Conservation (phyloP, 2,888 invertebrate genomes). For the Leucania comma region DNA sequence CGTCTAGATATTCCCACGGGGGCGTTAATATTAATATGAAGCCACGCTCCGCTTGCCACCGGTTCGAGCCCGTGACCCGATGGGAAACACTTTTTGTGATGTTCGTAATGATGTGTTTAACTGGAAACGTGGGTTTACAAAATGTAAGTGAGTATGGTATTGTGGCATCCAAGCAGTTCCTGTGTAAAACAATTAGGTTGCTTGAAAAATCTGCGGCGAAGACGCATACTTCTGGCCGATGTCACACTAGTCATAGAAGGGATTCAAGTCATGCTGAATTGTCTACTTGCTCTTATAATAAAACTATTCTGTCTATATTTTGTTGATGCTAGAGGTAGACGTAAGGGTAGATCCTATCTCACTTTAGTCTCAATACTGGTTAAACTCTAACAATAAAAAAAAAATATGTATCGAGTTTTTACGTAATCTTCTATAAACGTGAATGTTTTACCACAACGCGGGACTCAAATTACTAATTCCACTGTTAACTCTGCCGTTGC, state of each 20-base stretch:
- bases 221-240: too few relatives aligned
- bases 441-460: not conserved
- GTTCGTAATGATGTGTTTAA: conserved; percentile 38
- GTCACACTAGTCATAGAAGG: too few relatives aligned
- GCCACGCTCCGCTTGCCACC: conserved; percentile 68
- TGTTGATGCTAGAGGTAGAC: too few relatives aligned
- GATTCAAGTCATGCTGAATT: too few relatives aligned
- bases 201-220: too few relatives aligned
- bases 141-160: not conserved
- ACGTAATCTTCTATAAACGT: not conserved
- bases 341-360: too few relatives aligned
- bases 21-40: conserved; percentile 65
- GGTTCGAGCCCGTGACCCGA: conserved; percentile 45
- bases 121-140: conserved; percentile 6
- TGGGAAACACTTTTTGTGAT: conserved; percentile 60
- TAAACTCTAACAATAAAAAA: too few relatives aligned
- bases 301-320: too few relatives aligned
- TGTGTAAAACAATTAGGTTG: too few relatives aligned
- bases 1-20: conserved; percentile 63
- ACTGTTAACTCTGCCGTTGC: conserved; percentile 21
- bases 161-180: too few relatives aligned
- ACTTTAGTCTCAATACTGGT: too few relatives aligned
- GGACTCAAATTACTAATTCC: conserved; percentile 28
- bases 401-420: not conserved
- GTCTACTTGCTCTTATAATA: too few relatives aligned